Percentiles rank a stretch among this genome's conserved stretches.
Evolutionary conservation across 2,113 vertebrate genomes (phyloP).

Genomic region (Sylvilagus bachmani): DNA sequence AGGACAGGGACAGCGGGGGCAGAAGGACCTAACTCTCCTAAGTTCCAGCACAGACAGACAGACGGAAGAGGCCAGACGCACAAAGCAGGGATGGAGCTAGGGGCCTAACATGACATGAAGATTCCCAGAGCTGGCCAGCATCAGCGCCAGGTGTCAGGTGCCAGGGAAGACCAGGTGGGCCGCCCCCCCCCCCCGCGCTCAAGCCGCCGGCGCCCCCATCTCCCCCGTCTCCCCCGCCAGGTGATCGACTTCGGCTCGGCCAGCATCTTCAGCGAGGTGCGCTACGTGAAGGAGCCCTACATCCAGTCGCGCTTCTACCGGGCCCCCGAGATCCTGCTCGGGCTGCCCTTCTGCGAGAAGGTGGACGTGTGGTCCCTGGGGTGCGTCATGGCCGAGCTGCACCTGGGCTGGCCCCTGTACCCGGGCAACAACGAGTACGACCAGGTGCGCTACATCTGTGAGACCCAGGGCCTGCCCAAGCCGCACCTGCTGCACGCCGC

Average conservation of each 20-base stretch:
- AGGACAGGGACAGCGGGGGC: no score
- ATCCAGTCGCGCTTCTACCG: conserved; percentile 91
- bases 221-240: conserved; percentile 13
- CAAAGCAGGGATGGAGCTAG: neutral
- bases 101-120: neutral
- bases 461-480: conserved; percentile 87
- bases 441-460: conserved; percentile 90
- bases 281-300: conserved; percentile 86
- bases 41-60: neutral
- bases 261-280: conserved; percentile 87
- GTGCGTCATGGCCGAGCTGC: conserved; percentile 88
- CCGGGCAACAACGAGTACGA: conserved; percentile 87
- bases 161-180: accelerated
- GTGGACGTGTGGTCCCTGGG: conserved; percentile 91
- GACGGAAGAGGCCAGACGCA: neutral
- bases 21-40: no score
- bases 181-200: accelerated
- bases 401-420: conserved; percentile 90
- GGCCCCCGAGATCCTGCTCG: conserved; percentile 89
- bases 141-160: neutral
- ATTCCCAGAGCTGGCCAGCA: neutral
- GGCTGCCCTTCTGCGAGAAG: conserved; percentile 90
- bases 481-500: conserved; percentile 82
- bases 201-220: neutral
- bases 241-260: conserved; percentile 90